Conservation (phyloP, 2,888 invertebrate genomes). For the Acanthacorydalis orientalis region DNA sequence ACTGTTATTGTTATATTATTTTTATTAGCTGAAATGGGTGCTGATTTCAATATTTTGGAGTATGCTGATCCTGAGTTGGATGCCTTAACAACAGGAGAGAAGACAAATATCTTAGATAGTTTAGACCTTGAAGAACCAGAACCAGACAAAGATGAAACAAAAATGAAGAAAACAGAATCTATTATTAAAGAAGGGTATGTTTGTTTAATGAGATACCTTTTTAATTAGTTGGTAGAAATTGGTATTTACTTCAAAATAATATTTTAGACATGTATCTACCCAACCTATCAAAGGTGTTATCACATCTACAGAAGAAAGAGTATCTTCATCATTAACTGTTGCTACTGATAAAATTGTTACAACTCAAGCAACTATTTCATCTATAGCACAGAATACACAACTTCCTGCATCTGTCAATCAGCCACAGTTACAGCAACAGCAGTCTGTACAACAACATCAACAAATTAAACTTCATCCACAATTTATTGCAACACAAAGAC, state of each 20-base stretch:
- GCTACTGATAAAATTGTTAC: not conserved
- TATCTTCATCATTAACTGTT: not conserved
- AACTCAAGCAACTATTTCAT: not conserved
- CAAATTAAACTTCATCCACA: slow-evolving; percentile 10
- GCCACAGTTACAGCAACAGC: slow-evolving; percentile 11
- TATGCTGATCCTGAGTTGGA: slow-evolving; percentile 91
- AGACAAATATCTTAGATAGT: slow-evolving; percentile 74
- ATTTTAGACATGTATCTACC: not conserved
- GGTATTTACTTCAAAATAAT: not conserved
- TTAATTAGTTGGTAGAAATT: not conserved
- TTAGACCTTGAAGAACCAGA: slow-evolving; percentile 66
- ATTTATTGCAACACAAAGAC: not conserved
- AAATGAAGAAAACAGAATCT: slow-evolving; percentile 26
- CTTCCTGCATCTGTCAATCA: slow-evolving; percentile 10
- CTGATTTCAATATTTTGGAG: slow-evolving; percentile 88
- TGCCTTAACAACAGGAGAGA: slow-evolving; percentile 56
- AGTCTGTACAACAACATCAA: slow-evolving; percentile 13
- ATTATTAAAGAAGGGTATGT: slow-evolving; percentile 7
- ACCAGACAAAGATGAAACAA: slow-evolving; percentile 47
- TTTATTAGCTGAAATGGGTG: slow-evolving; percentile 66
- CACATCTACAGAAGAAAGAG: not conserved
- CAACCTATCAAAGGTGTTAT: not conserved
- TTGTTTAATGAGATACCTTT: not conserved
- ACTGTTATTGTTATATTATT: slow-evolving; percentile 6
- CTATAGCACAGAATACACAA: slow-evolving; percentile 12